Evolutionary conservation across 2,888 invertebrate species (phyloP), one percentile per base, ranked within the genome.

Genomic region (Stenodema calcarata): DNA sequence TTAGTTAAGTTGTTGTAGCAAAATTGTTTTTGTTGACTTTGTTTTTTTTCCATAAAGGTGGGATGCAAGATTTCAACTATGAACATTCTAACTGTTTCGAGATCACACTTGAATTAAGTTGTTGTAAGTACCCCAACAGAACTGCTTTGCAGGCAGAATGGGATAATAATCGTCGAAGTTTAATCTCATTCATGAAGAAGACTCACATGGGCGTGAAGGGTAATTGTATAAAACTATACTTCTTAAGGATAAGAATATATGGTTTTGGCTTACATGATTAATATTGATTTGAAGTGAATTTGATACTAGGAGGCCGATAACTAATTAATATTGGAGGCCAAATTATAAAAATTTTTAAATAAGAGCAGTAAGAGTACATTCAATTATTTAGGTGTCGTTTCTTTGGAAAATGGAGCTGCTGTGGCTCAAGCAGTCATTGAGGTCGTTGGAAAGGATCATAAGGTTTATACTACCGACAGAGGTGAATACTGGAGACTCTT

Each of bases 61-160:
- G 99, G 70, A 99, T 99, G 99, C 97, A 97, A 92, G 99, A 99
- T 92, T 99, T 97, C 92, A 99, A 99, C 92, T 99, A 99, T 91
- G 93, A 96, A 3, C 94, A 96, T 90, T 97, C 97, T 1, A 99
- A 99, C 92, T 97, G 98, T 91, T 97, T 98, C 91, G 99, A 99
- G 91, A 94, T 99, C 87, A 99, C 99, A 0, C 94, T 99, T 90
- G 99, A 99, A 91, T 91, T 99, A 90, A 97, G 97, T 70, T 99
- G 99, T 92, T 96, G 96, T 92, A 99, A 99, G 92, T 99, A 94
- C 91, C 99, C 99, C 0, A 88, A 90, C 0, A 95, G 95, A 0
- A 91, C 91, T 0, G 92, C 93, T n/a, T 91, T 99, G 90, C 93
- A 94, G 0, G 90, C 91, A 1, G 96, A 96, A 92, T 99, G 99